These are phyloP conservation scores for Vombatus ursinus DNA, from an alignment of 2,113 vertebrate species.

Conservation along the genomic window DNA sequence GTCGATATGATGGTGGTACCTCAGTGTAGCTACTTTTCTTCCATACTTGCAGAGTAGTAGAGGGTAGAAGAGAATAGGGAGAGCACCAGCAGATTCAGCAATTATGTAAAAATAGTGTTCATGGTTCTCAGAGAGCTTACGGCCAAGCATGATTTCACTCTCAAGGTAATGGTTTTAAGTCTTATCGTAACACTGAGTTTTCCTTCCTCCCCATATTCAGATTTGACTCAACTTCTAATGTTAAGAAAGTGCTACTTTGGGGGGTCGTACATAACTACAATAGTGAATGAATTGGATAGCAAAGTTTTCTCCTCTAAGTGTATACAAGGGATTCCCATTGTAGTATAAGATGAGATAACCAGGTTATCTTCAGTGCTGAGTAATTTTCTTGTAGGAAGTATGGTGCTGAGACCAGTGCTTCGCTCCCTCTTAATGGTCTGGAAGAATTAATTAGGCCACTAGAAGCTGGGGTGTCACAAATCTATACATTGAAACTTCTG, in stretches of 20 bases:
- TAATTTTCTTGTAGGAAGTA: not conserved
- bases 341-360: not conserved
- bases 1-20: not conserved
- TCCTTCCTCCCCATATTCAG: not conserved
- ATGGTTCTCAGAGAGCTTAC: not conserved
- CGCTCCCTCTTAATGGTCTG: not conserved
- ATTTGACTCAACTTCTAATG: not conserved
- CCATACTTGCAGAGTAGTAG: not conserved
- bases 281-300: not conserved
- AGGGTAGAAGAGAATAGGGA: not conserved
- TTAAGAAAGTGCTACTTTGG: not conserved
- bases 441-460: not conserved
- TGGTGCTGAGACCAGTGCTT: not conserved
- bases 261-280: not conserved
- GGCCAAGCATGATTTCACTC: not conserved
- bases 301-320: not conserved
- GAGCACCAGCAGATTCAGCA: not conserved
- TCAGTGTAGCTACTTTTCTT: no score
- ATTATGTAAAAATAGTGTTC: not conserved
- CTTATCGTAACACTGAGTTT: not conserved
- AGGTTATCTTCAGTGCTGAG: not conserved
- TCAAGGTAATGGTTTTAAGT: not conserved
- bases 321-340: not conserved
- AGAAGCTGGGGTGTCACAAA: not conserved
- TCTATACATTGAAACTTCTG: not conserved